A percentile compares a stretch with the other conserved stretches of the same genome.
Conservation (phyloP, 2,888 invertebrate genomes). For the Eristalinus sepulchralis region DNA sequence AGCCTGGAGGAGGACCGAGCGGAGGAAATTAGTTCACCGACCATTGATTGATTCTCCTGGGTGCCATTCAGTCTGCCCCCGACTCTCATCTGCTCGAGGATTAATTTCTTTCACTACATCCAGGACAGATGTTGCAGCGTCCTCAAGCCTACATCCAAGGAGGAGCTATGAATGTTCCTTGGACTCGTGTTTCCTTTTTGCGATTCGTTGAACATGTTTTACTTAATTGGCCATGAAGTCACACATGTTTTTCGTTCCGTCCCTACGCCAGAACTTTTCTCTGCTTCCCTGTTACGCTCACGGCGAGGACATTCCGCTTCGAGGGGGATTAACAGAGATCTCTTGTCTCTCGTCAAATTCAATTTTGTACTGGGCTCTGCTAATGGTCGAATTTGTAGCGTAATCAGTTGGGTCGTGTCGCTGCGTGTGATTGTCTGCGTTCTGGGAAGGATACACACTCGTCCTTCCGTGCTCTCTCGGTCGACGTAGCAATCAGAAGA, state of each 20-base stretch:
- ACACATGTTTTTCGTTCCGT: slow-evolving; percentile 7
- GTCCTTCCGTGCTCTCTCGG: background rate
- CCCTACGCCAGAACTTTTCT: background rate
- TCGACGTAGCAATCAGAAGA: background rate
- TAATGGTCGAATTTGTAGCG: background rate
- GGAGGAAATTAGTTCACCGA: background rate
- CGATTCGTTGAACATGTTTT: slow-evolving; percentile 4
- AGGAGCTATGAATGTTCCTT: background rate
- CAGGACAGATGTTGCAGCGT: background rate
- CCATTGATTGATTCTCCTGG: slow-evolving; percentile 22
- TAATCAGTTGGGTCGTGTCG: background rate
- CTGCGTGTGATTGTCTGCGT: background rate
- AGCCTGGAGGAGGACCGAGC: background rate
- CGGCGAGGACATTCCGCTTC: background rate
- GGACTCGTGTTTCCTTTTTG: background rate
- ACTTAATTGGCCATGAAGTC: slow-evolving; percentile 24
- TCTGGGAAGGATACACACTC: background rate
- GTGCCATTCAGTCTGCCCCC: background rate
- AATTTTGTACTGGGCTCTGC: background rate
- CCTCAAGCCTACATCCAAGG: background rate
- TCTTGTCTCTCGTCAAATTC: slow-evolving; percentile 2
- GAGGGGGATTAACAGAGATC: background rate
- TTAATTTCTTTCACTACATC: background rate
- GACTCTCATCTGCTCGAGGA: background rate
- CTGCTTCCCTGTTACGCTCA: background rate